Conservation (phyloP, 2,797 vertebrate species). For the Geotrypetes seraphini region DNA sequence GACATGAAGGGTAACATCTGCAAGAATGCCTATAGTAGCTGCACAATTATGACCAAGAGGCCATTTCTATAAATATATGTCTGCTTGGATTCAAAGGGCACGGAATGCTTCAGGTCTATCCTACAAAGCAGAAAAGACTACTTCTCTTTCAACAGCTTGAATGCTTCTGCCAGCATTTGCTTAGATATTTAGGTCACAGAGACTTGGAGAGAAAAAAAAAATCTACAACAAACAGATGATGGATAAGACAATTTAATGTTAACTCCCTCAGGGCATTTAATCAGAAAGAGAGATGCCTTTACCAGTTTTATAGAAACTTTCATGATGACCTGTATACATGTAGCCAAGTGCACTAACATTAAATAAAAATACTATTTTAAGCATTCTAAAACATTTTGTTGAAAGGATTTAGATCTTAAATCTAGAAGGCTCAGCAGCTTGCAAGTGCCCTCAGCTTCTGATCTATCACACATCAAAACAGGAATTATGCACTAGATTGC, state of each 20-base stretch:
- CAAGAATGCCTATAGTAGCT: neutral
- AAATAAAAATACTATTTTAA: too few species aligned
- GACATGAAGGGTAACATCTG: neutral
- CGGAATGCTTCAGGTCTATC: constrained; percentile 3
- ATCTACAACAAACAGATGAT: rapidly evolving
- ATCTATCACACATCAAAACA: neutral
- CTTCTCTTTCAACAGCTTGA: constrained; percentile 19
- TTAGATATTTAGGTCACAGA: neutral
- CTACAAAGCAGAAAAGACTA: constrained; percentile 23
- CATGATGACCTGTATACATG: too few species aligned
- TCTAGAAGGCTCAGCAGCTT: too few species aligned
- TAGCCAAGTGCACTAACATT: too few species aligned
- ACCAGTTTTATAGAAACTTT: neutral
- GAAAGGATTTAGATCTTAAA: too few species aligned
- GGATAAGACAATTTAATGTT: neutral
- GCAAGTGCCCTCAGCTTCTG: too few species aligned
- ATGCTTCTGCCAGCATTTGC: neutral
- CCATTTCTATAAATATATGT: neutral
- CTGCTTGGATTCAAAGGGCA: constrained; percentile 23
- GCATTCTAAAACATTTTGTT: too few species aligned
- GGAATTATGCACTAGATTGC: neutral
- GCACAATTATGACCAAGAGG: constrained; percentile 17
- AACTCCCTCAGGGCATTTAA: neutral
- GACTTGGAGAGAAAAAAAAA: rapidly evolving
- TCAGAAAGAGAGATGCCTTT: neutral